Evolutionary conservation across 2,888 invertebrate species (phyloP).

Genomic region (Tineola bisselliella): DNA sequence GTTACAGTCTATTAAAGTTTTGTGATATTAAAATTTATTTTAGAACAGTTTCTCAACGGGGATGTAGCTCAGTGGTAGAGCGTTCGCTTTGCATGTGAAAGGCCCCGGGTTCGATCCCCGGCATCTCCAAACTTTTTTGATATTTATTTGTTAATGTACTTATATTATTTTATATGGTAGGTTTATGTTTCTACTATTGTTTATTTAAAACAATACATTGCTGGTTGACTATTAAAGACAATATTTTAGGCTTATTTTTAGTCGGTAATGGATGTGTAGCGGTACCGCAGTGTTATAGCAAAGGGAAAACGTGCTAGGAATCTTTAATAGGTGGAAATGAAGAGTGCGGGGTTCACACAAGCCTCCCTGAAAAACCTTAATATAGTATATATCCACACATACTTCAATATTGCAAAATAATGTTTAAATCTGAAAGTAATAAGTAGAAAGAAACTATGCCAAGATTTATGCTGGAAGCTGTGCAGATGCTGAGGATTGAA

Average conservation of each 20-base stretch:
- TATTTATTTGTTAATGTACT: not conserved
- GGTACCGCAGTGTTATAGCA: conserved; percentile 6
- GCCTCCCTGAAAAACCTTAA: conserved; percentile 5
- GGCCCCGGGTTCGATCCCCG: conserved; percentile 99
- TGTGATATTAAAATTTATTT: not conserved
- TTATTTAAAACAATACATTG: not conserved
- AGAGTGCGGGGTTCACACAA: conserved; percentile 10
- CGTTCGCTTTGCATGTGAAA: conserved; percentile 99
- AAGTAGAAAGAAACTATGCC: no score
- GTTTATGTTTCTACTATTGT: not conserved
- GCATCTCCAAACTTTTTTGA: conserved; percentile 73
- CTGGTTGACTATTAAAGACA: not conserved
- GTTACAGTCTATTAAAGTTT: not conserved
- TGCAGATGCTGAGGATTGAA: conserved; percentile 92
- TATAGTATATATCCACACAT: not conserved
- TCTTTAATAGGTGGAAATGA: conserved; percentile 14
- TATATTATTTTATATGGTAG: not conserved
- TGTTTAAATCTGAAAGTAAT: no score
- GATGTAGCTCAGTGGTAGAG: conserved; percentile 99
- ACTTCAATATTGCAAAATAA: no score
- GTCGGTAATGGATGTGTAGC: not conserved
- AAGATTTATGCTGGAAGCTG: no score
- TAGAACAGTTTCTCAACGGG: conserved; percentile 34
- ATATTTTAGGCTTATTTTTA: not conserved
- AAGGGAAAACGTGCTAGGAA: conserved; percentile 14